Evolutionary conservation across 2,113 vertebrate genomes (phyloP).

Genomic region (Chrysemys picta): DNA sequence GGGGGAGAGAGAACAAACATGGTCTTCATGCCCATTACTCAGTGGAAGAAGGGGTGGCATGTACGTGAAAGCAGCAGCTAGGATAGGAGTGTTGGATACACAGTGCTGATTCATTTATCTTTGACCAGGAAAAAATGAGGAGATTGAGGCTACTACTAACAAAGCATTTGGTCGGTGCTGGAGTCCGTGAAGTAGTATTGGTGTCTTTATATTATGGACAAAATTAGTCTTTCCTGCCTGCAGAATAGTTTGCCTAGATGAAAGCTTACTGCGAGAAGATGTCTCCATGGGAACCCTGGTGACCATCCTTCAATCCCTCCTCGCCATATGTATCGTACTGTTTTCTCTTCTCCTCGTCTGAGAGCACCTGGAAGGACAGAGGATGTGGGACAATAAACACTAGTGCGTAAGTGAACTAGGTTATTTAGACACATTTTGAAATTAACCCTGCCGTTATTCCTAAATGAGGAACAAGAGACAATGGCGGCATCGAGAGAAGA

Average conservation of each 20-base stretch:
- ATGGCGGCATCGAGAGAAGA: not conserved
- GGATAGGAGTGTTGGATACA: fast-evolving
- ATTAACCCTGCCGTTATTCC: not conserved
- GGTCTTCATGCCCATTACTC: not conserved
- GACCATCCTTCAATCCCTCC: slow-evolving; percentile 96
- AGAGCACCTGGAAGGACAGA: slow-evolving; percentile 86
- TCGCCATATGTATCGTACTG: slow-evolving; percentile 95
- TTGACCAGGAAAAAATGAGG: too few species aligned
- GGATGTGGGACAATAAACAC: not conserved
- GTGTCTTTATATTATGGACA: not conserved
- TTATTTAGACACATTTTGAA: not conserved
- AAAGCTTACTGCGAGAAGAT: slow-evolving; percentile 96
- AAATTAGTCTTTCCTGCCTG: not conserved
- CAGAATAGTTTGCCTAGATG: not conserved
- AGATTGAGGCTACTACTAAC: not conserved
- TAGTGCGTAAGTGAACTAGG: not conserved
- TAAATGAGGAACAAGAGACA: not conserved
- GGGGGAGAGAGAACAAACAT: not conserved
- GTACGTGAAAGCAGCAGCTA: fast-evolving
- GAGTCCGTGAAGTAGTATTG: fast-evolving
- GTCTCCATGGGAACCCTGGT: slow-evolving; percentile 95
- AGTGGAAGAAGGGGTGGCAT: not conserved
- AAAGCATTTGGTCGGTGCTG: fast-evolving
- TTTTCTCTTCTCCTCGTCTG: slow-evolving; percentile 97
- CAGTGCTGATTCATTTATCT: fast-evolving